Percentiles rank a stretch among this genome's conserved stretches.
Evolutionary conservation across 2,113 vertebrate genomes (phyloP).

Genomic region (Halichoerus grypus): DNA sequence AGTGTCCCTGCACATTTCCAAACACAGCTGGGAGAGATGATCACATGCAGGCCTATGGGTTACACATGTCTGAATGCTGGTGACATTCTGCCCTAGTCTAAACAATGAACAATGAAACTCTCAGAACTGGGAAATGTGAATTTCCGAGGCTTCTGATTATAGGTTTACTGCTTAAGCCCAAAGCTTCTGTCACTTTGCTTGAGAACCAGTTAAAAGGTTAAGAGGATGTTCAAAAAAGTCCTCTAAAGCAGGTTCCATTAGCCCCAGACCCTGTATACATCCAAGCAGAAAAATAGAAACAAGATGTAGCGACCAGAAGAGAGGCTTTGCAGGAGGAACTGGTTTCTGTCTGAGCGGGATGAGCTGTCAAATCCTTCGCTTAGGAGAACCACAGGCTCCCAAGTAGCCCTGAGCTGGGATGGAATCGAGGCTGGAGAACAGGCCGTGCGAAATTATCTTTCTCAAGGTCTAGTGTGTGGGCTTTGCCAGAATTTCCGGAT

Average conservation of each 20-base stretch:
- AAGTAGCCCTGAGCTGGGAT: neutral
- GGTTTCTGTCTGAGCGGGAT: neutral
- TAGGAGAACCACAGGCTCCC: neutral
- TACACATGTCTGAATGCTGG: neutral
- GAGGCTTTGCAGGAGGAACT: neutral
- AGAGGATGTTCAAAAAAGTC: constrained; percentile 2
- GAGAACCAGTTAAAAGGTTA: constrained; percentile 47
- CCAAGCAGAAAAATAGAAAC: neutral
- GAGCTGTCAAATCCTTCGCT: neutral
- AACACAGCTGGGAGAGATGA: neutral
- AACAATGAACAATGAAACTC: neutral
- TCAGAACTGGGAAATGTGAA: neutral
- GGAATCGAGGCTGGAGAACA: neutral
- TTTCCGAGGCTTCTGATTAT: neutral
- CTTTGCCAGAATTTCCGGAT: neutral
- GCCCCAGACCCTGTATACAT: neutral
- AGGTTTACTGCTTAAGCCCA: neutral
- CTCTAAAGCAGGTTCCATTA: constrained; percentile 13
- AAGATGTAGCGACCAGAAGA: neutral
- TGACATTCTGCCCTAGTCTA: neutral
- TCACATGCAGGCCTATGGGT: neutral
- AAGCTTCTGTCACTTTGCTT: constrained; percentile 13
- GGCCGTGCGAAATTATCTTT: neutral
- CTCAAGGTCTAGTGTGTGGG: neutral
- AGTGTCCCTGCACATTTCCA: neutral